phyloP scores from a whole-genome alignment of 2,113 vertebrate genomes.

The Psophia crepitans region DNA sequence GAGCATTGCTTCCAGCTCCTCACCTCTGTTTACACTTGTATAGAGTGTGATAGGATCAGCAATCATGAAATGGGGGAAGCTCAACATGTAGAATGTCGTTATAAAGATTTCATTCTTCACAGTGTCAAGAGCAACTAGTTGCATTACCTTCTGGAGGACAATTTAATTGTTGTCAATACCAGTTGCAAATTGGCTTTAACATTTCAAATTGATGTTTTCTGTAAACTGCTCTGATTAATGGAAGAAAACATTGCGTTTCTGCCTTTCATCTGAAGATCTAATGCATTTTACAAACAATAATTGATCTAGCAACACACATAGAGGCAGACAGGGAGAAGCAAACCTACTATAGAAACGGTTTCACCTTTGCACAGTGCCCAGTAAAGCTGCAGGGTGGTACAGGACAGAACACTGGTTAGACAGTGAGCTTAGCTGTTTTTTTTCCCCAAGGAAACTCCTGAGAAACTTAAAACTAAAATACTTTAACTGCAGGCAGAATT shows the following conservation, averaged over 20 bases:
- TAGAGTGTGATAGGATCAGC: background rate
- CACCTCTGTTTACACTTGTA: background rate
- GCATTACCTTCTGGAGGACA: conserved; percentile 8
- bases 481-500: background rate
- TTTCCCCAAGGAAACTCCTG: background rate
- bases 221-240: conserved; percentile 56
- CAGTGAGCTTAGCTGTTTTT: background rate
- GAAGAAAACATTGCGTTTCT: conserved; percentile 16
- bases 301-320: background rate
- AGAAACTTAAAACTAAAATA: background rate
- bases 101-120: conserved; percentile 40
- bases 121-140: conserved; percentile 12
- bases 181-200: conserved; percentile 48
- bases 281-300: conserved; percentile 29
- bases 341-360: background rate
- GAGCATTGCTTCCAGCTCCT: background rate
- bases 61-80: background rate
- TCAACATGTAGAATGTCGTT: background rate
- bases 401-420: background rate
- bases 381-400: background rate
- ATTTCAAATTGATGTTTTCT: conserved; percentile 61
- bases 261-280: conserved; percentile 26
- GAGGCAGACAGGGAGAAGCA: background rate
- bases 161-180: conserved; percentile 46
- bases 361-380: background rate